Conservation (phyloP, 2,113 vertebrate genomes). For the Malurus melanocephalus region DNA sequence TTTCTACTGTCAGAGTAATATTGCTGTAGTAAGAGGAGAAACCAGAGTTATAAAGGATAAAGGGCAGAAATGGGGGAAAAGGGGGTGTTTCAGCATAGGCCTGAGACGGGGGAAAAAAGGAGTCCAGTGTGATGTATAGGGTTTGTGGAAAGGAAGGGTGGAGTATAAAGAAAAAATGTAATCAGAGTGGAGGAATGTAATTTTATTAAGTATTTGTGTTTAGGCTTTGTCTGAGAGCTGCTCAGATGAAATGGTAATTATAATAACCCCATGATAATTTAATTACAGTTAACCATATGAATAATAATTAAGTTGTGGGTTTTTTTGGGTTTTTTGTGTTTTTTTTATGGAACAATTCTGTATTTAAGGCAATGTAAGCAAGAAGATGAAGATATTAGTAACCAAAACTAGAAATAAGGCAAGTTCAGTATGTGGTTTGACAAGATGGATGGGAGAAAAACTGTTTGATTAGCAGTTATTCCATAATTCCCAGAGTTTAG, state of each 20-base stretch:
- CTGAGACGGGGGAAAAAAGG: not conserved
- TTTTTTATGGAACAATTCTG: not conserved
- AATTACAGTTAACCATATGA: slow-evolving; percentile 2
- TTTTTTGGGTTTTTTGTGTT: not conserved
- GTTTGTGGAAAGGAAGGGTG: not conserved
- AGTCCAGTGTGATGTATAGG: not conserved
- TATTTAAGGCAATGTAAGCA: not conserved
- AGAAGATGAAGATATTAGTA: not conserved
- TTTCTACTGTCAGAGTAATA: not conserved
- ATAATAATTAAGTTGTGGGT: not conserved
- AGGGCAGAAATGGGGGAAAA: not conserved
- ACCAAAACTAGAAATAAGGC: not conserved
- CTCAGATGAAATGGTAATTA: slow-evolving; percentile 16
- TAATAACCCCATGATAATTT: slow-evolving; percentile 4
- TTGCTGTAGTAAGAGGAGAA: not conserved
- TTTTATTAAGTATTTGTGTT: slow-evolving; percentile 15
- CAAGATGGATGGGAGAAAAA: not conserved
- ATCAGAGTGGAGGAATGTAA: not conserved
- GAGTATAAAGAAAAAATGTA: not conserved
- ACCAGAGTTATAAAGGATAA: not conserved
- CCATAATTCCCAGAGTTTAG: not conserved
- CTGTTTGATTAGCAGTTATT: not conserved
- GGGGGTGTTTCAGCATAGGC: not conserved
- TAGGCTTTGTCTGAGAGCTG: not conserved
- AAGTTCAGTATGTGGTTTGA: not conserved